phyloP scores from a whole-genome alignment of 1,140 invertebrate species.

The Penaeus chinensis region DNA sequence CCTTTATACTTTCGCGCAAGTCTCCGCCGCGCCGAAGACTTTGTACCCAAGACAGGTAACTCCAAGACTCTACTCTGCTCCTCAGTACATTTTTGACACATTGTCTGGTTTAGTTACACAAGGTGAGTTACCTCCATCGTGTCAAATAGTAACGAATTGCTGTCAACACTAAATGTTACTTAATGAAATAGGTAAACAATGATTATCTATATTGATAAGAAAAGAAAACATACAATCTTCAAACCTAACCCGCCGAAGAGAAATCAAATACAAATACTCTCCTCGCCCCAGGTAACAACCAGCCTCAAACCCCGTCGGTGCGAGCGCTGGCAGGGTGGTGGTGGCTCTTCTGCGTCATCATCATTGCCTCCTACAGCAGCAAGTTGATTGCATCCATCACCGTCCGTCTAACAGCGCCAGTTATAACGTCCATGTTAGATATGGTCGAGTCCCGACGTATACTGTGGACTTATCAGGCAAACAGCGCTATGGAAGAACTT shows the following conservation, averaged over 20 bases:
- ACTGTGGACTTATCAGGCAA: slow-evolving; percentile 44
- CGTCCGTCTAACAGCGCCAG: slow-evolving; percentile 21
- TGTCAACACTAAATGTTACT: too few species aligned
- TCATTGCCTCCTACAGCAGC: slow-evolving; percentile 42
- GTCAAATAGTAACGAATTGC: too few species aligned
- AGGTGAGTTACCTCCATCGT: too few species aligned
- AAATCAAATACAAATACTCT: too few species aligned
- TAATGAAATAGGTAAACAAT: too few species aligned
- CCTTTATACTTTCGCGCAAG: neutral
- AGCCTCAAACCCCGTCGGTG: slow-evolving; percentile 12
- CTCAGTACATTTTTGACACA: neutral
- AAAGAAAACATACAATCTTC: neutral
- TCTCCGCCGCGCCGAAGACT: neutral
- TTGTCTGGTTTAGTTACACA: too few species aligned
- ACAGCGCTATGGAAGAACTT: slow-evolving; percentile 47
- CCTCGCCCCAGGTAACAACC: slow-evolving; percentile 16
- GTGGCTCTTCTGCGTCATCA: slow-evolving; percentile 45
- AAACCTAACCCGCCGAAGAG: neutral
- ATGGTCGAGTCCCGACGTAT: slow-evolving; percentile 24
- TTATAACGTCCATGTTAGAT: slow-evolving; percentile 34
- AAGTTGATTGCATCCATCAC: slow-evolving; percentile 43
- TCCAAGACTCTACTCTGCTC: neutral
- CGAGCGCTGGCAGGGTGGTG: slow-evolving; percentile 34
- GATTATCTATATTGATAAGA: too few species aligned
- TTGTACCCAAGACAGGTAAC: neutral